phyloP scores from a whole-genome alignment of 2,888 invertebrate genomes.

The Drosophila pegasa region DNA sequence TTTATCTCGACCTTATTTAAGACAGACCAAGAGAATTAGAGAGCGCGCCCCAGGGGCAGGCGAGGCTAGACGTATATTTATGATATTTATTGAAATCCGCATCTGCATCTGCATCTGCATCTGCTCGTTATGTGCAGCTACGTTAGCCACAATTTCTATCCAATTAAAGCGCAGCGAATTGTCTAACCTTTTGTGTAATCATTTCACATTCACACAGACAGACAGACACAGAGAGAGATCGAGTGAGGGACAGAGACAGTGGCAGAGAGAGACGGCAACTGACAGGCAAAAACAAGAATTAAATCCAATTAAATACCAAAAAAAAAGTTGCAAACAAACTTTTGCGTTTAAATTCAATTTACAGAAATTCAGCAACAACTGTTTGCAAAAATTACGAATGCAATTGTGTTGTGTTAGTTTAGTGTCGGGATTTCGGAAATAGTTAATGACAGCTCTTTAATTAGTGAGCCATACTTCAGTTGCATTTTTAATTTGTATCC shows the following conservation, averaged over 20 bases:
- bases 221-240: background rate
- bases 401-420: constrained; percentile 19
- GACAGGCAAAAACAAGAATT: constrained; percentile 15
- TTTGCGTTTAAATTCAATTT: constrained; percentile 40
- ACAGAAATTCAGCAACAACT: constrained; percentile 39
- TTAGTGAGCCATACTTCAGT: constrained; percentile 16
- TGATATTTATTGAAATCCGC: constrained; percentile 69
- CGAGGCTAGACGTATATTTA: constrained; percentile 15
- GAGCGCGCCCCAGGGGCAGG: background rate
- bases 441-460: constrained; percentile 34
- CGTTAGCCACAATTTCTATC: constrained; percentile 57
- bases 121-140: constrained; percentile 28
- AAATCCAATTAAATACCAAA: constrained; percentile 51
- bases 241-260: background rate
- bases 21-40: constrained; percentile 12
- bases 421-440: constrained; percentile 3
- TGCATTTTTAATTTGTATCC: constrained; percentile 1
- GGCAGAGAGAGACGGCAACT: background rate
- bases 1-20: constrained; percentile 53
- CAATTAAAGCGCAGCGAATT: constrained; percentile 69
- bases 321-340: constrained; percentile 28
- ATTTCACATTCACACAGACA: constrained; percentile 19
- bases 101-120: constrained; percentile 34
- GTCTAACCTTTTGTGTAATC: constrained; percentile 41
- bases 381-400: constrained; percentile 24